Evolutionary conservation across 2,797 vertebrate genomes (phyloP).

Genomic region (Falco naumanni): DNA sequence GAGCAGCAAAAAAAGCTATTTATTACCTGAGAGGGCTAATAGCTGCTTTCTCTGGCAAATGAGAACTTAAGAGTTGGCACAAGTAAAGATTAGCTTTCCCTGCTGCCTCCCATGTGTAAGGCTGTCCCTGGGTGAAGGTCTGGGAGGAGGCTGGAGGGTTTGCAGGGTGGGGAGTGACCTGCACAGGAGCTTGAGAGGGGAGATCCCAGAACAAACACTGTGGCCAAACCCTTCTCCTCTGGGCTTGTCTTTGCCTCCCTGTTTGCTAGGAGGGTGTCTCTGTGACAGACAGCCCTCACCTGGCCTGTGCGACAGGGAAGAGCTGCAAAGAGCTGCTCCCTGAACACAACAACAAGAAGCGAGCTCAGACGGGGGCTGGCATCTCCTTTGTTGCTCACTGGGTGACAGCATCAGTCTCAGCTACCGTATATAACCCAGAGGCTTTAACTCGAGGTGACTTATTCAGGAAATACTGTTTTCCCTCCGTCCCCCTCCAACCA

Average conservation of each 20-base stretch:
- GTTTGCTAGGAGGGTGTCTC: background rate
- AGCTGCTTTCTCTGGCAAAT: background rate
- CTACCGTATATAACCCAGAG: background rate
- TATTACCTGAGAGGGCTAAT: background rate
- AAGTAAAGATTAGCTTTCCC: background rate
- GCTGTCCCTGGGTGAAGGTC: background rate
- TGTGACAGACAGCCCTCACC: background rate
- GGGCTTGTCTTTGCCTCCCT: background rate
- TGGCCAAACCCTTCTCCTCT: background rate
- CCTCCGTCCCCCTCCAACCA: background rate
- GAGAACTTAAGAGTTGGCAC: background rate
- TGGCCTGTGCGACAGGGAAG: accelerated
- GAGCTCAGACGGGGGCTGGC: background rate
- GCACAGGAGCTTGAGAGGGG: background rate
- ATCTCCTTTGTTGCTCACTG: background rate
- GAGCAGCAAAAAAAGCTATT: background rate
- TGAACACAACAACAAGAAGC: background rate
- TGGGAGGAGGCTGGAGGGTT: background rate
- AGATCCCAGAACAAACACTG: background rate
- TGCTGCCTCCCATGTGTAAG: background rate
- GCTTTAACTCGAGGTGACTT: background rate
- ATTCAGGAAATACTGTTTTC: background rate
- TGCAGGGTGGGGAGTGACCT: background rate
- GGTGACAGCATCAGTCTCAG: background rate
- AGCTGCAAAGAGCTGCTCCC: background rate